These are phyloP conservation scores for Siniperca obscura DNA, from an alignment of 2,797 vertebrate genomes.

Conservation along the genomic window DNA sequence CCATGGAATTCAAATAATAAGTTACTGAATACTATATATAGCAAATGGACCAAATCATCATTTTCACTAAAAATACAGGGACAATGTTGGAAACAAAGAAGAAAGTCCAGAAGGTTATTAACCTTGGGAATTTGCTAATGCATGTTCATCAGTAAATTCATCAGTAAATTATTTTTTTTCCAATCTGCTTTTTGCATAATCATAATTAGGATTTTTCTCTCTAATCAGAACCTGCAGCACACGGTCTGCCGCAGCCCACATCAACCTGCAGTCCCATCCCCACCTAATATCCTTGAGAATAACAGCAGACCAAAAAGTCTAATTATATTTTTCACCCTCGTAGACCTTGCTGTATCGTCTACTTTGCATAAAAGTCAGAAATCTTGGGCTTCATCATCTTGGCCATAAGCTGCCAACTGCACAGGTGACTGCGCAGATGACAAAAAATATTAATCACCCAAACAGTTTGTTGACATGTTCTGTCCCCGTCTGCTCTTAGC, in stretches of 20 bases:
- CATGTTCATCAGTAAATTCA: slow-evolving; percentile 45
- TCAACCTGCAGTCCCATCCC: slow-evolving; percentile 50
- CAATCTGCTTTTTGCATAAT: slow-evolving; percentile 57
- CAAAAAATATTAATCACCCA: slow-evolving; percentile 78
- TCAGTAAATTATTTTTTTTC: slow-evolving; percentile 38
- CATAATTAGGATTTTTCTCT: slow-evolving; percentile 51
- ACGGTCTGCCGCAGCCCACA: slow-evolving; percentile 24
- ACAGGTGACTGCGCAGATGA: slow-evolving; percentile 72
- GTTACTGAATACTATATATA: background rate
- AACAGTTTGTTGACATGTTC: slow-evolving; percentile 78
- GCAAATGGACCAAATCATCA: background rate
- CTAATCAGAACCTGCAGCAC: slow-evolving; percentile 61
- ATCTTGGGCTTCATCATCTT: slow-evolving; percentile 58
- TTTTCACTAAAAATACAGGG: background rate
- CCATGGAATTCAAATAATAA: background rate
- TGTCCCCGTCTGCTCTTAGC: slow-evolving; percentile 72
- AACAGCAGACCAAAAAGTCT: slow-evolving; percentile 60
- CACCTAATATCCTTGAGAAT: slow-evolving; percentile 62
- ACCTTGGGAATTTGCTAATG: slow-evolving; percentile 48
- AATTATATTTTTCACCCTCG: slow-evolving; percentile 68
- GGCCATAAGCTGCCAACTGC: slow-evolving; percentile 61
- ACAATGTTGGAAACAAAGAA: slow-evolving; percentile 24
- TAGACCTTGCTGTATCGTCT: slow-evolving; percentile 52
- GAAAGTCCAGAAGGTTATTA: slow-evolving; percentile 37
- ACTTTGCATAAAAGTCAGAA: slow-evolving; percentile 71